Base-by-base conservation (phyloP, 2,113 vertebrate genomes). In the Heterochromis multidens region DNA sequence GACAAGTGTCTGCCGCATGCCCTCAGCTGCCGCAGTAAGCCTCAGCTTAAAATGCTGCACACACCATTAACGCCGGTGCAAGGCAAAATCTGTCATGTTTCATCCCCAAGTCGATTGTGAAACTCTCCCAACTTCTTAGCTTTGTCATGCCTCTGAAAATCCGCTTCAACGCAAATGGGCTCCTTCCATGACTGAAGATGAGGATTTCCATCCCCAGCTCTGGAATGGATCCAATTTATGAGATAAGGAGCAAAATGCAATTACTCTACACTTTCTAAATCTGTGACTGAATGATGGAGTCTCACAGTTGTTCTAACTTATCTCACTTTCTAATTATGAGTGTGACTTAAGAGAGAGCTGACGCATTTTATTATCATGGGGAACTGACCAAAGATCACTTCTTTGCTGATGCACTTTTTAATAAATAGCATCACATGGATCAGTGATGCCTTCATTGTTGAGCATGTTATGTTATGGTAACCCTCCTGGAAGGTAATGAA, bases 241-340 rank as follows among this genome's bases (percentile, higher is more conserved):
- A 94, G 93, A 93, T 93, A 94, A 92, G 85, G 83, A 37, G 65
- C 63, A 59, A 86, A 94, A 93, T 90, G 84, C 90, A 94, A 94
- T 95, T 93, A 94, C 88, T 85, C 84, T 63, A 85, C 81, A 89
- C 79, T 92, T 87, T 86, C 78, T 85, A 83, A 89, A 88, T 94
- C 82, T 91, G 87, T 87, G 79, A 88, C 82, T 80, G 88, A 85
- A 91, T 89, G 87, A 86, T 79, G 37, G 87, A 77, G 70, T 76
- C 83, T 82, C 62, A 37, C 81, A 86, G 81, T 90, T 92, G 81
- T 84, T 86, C 40, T 60, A 76, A 91, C 56, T 90, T 82, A 90
- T 92, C 89, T 88, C 33, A 61, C 23, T 83, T 79, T 92, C 65
- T 83, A 90, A 93, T 93, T 91, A 89, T 40, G 83, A 78, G 76